These are phyloP conservation scores for Galaxea fascicularis DNA, from an alignment of 92 coral and sea anemone genomes.

Conservation along the genomic window DNA sequence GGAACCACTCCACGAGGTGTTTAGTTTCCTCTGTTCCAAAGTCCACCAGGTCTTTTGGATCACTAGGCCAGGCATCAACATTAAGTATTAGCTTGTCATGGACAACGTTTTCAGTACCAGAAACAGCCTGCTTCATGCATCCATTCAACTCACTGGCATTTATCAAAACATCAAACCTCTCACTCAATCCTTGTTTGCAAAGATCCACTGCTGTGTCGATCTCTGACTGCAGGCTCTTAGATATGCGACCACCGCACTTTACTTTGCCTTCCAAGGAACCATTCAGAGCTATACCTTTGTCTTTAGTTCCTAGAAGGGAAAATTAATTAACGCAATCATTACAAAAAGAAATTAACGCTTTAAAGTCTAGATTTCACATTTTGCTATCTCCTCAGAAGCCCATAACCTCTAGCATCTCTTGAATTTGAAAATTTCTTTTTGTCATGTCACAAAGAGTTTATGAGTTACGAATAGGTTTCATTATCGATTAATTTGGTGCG, in stretches of 20 bases:
- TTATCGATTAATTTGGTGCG: neutral
- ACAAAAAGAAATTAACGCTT: neutral
- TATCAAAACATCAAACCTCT: conserved; percentile 14
- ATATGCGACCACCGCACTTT: conserved; percentile 15
- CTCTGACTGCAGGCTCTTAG: conserved; percentile 43
- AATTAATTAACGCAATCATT: neutral
- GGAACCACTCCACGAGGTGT: conserved; percentile 38
- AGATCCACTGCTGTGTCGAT: conserved; percentile 39
- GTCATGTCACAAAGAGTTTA: neutral
- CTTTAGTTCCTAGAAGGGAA: neutral
- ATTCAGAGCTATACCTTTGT: neutral
- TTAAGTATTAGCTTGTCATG: conserved; percentile 37
- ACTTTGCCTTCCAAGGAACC: conserved; percentile 32
- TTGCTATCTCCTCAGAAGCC: neutral
- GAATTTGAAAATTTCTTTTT: neutral
- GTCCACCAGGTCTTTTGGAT: conserved; percentile 34
- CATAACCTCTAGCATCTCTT: neutral
- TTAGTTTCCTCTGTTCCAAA: conserved; percentile 49
- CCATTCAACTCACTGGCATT: neutral
- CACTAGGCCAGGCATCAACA: conserved; percentile 28
- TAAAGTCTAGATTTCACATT: neutral
- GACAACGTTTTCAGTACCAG: conserved; percentile 29
- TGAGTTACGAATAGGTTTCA: neutral
- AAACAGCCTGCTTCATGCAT: neutral
- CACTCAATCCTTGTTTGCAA: conserved; percentile 6